Conservation (phyloP, 92 coral and sea anemone species). For the Siderastrea siderea region DNA sequence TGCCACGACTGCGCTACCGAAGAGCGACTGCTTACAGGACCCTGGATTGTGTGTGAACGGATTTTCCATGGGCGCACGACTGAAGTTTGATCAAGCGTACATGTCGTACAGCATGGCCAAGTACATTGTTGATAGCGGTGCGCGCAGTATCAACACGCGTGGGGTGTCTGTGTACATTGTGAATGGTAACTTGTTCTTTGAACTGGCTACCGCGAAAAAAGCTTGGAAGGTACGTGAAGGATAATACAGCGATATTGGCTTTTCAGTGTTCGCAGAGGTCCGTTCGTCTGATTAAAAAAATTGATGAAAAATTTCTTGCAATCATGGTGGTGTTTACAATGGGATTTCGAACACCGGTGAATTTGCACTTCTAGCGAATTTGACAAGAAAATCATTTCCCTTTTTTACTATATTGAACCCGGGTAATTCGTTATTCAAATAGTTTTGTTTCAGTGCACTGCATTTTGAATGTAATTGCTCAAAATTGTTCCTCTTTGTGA, state of each 20-base stretch:
- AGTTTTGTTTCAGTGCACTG: too few relatives aligned
- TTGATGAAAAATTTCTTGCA: too few relatives aligned
- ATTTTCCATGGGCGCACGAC: conserved; percentile 83
- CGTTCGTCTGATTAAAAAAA: too few relatives aligned
- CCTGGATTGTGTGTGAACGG: conserved; percentile 83
- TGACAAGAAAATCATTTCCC: too few relatives aligned
- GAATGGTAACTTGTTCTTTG: conserved; percentile 77
- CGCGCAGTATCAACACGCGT: conserved; percentile 75
- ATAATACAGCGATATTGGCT: background rate
- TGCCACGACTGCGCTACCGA: conserved; percentile 65
- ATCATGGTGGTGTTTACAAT: too few relatives aligned
- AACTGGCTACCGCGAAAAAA: conserved; percentile 71
- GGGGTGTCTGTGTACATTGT: conserved; percentile 87
- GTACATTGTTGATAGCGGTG: conserved; percentile 92
- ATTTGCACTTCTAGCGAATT: too few relatives aligned
- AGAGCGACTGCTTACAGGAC: conserved; percentile 78
- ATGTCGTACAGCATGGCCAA: conserved; percentile 64
- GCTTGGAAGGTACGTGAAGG: conserved; percentile 82
- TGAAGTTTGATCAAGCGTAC: conserved; percentile 68
- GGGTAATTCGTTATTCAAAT: too few relatives aligned
- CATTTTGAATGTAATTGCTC: too few relatives aligned
- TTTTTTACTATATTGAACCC: too few relatives aligned
- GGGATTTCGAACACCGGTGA: too few relatives aligned
- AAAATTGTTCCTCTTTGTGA: too few relatives aligned
- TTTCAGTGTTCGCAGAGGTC: too few relatives aligned